Percentiles rank a stretch among this genome's conserved stretches.
Conservation (phyloP, 2,113 vertebrate species). For the Melanocharis versteri region DNA sequence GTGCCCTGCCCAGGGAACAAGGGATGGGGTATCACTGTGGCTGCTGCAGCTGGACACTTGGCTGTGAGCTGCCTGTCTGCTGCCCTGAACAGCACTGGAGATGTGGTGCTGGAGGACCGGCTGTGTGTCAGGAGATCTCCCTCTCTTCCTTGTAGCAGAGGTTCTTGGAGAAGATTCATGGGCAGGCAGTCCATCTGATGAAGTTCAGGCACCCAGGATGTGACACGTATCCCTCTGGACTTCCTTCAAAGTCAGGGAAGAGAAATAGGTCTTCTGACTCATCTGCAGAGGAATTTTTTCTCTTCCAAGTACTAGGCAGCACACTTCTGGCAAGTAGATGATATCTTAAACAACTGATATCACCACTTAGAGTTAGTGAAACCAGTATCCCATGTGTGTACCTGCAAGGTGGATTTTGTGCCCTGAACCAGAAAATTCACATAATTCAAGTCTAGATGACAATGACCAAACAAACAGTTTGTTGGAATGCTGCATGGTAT, state of each 20-base stretch:
- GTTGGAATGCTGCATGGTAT: background rate
- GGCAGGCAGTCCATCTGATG: background rate
- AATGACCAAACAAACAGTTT: background rate
- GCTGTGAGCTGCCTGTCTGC: background rate
- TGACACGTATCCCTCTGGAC: background rate
- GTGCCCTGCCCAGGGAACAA: background rate
- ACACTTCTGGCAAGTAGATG: background rate
- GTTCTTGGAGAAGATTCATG: background rate
- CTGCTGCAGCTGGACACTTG: background rate
- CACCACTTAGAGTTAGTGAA: background rate
- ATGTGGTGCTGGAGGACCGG: background rate
- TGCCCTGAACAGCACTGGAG: background rate
- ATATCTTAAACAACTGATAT: background rate
- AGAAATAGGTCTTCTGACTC: background rate
- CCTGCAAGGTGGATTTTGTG: background rate
- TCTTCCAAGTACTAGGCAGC: background rate
- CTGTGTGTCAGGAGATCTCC: background rate
- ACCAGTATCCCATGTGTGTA: background rate
- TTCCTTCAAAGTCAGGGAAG: background rate
- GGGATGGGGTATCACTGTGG: fast-evolving
- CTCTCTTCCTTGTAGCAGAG: fast-evolving
- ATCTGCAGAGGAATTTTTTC: background rate
- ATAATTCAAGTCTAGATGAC: background rate
- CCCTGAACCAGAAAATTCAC: background rate
- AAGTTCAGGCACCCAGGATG: background rate